phyloP scores from a whole-genome alignment of 1,140 invertebrate species.

The Cylas formicarius region DNA sequence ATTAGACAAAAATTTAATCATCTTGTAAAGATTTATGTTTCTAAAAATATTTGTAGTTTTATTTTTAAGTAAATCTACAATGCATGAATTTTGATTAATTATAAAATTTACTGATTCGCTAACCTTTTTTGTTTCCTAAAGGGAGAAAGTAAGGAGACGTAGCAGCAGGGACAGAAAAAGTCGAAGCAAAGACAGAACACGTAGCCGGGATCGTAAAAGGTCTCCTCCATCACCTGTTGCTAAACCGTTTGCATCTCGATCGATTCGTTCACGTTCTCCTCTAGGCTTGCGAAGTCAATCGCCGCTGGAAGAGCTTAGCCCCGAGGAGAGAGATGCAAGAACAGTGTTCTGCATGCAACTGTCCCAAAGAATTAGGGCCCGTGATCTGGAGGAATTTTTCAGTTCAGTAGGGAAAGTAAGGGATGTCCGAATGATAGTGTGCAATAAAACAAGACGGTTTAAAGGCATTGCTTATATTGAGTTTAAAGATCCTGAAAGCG shows the following conservation, averaged over 20 bases:
- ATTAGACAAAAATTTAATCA: too few relatives aligned
- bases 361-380: constrained; percentile 85
- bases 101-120: too few relatives aligned
- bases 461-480: constrained; percentile 99
- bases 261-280: constrained; percentile 25
- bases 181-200: constrained; percentile 35
- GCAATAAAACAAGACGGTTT: constrained; percentile 96
- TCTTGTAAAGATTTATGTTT: too few relatives aligned
- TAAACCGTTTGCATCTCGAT: constrained; percentile 12
- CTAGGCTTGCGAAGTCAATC: constrained; percentile 34
- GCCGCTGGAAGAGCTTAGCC: constrained; percentile 70
- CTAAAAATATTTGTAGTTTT: too few relatives aligned
- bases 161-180: constrained; percentile 27
- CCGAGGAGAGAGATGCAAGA: constrained; percentile 95
- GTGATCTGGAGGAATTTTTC: constrained; percentile 99
- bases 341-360: constrained; percentile 99
- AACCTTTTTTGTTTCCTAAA: too few relatives aligned
- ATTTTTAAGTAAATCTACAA: too few relatives aligned
- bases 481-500: constrained; percentile 96
- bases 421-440: constrained; percentile 97
- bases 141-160: constrained; percentile 4
- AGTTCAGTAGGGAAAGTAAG: constrained; percentile 96
- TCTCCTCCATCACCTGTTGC: constrained; percentile 29
- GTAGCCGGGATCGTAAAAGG: constrained; percentile 38
- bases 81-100: too few relatives aligned